Percentiles rank a stretch among this genome's conserved stretches.
These are phyloP conservation scores for Hyla sarda DNA, from an alignment of 2,113 vertebrate species.

Conservation along the genomic window DNA sequence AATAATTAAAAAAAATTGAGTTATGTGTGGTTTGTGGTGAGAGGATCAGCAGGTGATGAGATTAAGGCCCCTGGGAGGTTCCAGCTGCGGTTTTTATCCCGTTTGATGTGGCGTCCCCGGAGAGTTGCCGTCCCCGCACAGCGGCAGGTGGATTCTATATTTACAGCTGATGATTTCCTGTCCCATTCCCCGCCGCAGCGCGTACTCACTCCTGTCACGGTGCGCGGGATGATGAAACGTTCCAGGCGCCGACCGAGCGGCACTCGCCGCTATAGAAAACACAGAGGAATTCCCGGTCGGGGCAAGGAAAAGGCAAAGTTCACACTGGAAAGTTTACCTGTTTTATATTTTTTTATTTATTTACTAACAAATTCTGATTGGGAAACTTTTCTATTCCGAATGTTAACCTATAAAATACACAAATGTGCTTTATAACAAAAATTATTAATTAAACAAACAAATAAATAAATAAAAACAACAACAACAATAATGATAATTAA, in stretches of 20 bases:
- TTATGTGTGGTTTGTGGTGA: not conserved
- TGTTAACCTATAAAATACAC: no score
- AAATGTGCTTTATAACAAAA: no score
- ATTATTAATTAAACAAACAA: no score
- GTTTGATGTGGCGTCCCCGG: not conserved
- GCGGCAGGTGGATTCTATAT: not conserved
- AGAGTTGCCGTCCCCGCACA: not conserved
- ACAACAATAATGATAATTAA: no score
- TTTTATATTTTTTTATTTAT: no score
- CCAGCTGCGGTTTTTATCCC: not conserved
- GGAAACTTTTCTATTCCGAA: no score
- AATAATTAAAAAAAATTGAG: not conserved
- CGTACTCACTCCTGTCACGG: not conserved
- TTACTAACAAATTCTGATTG: no score
- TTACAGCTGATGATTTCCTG: not conserved
- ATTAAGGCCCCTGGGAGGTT: not conserved
- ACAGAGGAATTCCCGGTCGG: not conserved
- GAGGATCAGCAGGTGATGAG: not conserved
- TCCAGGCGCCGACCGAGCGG: not conserved
- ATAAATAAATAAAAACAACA: no score
- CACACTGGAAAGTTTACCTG: not conserved
- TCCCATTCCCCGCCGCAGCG: not conserved
- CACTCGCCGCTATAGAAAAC: not conserved
- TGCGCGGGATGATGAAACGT: not conserved
- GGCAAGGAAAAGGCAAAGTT: not conserved